A percentile compares a stretch with the other conserved stretches of the same genome.
Evolutionary conservation across 2,113 vertebrate species (phyloP).

Genomic region (Gambusia affinis): DNA sequence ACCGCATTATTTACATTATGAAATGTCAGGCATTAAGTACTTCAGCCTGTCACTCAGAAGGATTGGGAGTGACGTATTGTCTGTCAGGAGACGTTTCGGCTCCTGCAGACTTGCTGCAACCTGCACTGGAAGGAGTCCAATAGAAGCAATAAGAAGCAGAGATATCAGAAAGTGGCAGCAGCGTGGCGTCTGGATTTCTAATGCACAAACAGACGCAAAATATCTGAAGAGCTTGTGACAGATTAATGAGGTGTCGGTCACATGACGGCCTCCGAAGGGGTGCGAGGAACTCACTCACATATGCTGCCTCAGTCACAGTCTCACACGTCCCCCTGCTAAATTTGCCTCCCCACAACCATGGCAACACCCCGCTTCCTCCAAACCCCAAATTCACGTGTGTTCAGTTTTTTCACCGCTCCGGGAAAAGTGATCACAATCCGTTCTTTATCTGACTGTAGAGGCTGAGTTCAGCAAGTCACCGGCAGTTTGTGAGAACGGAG

Average conservation of each 20-base stretch:
- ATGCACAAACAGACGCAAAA: conserved; percentile 1
- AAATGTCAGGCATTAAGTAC: conserved; percentile 70
- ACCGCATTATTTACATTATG: conserved; percentile 64
- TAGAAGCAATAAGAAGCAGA: conserved; percentile 23
- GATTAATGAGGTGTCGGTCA: conserved; percentile 53
- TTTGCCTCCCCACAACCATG: conserved; percentile 34
- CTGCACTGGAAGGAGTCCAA: conserved; percentile 12
- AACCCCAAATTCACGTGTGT: conserved; percentile 9
- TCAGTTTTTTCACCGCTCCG: background rate
- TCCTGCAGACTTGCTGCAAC: conserved; percentile 15
- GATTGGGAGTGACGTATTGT: conserved; percentile 38
- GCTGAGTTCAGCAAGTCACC: background rate
- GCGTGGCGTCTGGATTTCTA: background rate
- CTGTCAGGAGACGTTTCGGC: conserved; percentile 35
- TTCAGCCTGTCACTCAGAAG: conserved; percentile 33
- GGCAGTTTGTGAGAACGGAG: conserved; percentile 21
- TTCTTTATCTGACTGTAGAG: background rate
- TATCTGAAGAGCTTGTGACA: conserved; percentile 35
- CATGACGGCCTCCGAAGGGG: conserved; percentile 28
- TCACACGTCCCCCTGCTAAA: conserved; percentile 50
- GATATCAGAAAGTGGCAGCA: conserved; percentile 21
- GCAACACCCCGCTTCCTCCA: conserved; percentile 32
- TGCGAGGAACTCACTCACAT: conserved; percentile 43
- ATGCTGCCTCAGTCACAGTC: conserved; percentile 44
- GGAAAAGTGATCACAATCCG: conserved; percentile 9